Evolutionary conservation across 2,113 vertebrate genomes (phyloP), one percentile per base, ranked within the genome.

Genomic region (Phaethornis superciliosus): DNA sequence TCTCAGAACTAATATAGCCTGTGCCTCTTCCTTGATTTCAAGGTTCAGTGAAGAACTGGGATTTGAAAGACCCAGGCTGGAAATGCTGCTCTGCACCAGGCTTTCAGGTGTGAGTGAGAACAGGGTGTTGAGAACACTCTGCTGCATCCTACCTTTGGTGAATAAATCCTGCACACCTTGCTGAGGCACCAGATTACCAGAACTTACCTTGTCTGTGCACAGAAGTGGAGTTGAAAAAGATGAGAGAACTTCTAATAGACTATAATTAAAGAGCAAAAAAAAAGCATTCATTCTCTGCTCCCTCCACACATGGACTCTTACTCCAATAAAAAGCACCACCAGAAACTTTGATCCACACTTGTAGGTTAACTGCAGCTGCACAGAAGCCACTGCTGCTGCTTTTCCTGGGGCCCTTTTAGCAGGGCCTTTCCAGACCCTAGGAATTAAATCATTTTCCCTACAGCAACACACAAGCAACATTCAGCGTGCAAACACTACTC

Each of bases 401-500:
- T 22, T 19, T 71, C 65, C 85, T 51, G 51, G 10, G 85, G 51
- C 49, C 47, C 55, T 46, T 75, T 47, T 2, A 62, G 20, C 2
- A 13, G 35, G 35, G 23, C 51, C 63, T 60, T 62, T 77, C 72
- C 72, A 81, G 67, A 14, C 44, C 33, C 18, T 8, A 26, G 16
- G 51, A 80, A 68, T 32, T 4, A 42, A 33, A 33, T 19, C 15
- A 2, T 5, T 44, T 51, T 76, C 75, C 77, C 54, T 60, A 51
- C 40, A 60, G 23, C 47, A 72, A 13, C 68, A 77, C 59, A 24
- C 11, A 64, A 76, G 10, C 30, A 85, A 22, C 54, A 51, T 26
- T 67, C n/a, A 76, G 75, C 4, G 0, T 1, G 4, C 89, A 75
- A 76, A 78, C 85, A 55, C 79, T 65, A 98, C 98, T 99, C 97